Evolutionary conservation across 2,888 invertebrate genomes (phyloP).

Genomic region (Hipparchia sbordonii): DNA sequence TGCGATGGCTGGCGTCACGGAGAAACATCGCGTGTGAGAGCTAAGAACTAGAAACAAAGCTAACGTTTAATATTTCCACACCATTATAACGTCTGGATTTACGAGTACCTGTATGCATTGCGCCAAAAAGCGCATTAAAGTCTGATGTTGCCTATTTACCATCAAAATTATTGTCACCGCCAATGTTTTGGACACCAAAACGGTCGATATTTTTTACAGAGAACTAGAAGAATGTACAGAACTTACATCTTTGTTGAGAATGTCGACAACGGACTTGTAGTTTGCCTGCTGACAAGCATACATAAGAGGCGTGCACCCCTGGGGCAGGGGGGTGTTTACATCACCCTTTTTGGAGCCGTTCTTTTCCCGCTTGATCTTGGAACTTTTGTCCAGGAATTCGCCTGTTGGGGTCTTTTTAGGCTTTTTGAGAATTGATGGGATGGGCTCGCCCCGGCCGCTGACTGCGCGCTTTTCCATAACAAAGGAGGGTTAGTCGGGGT

Average conservation of each 20-base stretch:
- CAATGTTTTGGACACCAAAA: not conserved
- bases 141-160: not conserved
- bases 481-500: conserved; percentile 51
- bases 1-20: conserved; percentile 47
- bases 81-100: conserved; percentile 38
- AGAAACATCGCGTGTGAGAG: conserved; percentile 66
- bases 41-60: conserved; percentile 50
- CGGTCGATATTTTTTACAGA: not conserved
- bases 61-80: conserved; percentile 59
- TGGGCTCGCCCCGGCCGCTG: conserved; percentile 72
- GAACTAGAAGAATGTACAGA: conserved; percentile 9
- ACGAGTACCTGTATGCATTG: conserved; percentile 23
- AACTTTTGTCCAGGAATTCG: conserved; percentile 73
- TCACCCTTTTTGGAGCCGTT: conserved; percentile 63
- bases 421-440: conserved; percentile 77
- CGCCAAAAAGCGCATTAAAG: conserved; percentile 24
- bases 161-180: not conserved
- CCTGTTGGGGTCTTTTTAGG: conserved; percentile 66
- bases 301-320: conserved; percentile 93
- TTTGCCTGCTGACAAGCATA: conserved; percentile 95
- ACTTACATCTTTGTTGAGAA: conserved; percentile 90
- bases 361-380: conserved; percentile 74
- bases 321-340: conserved; percentile 75
- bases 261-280: conserved; percentile 88
- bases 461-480: conserved; percentile 76